phyloP scores from a whole-genome alignment of 2,888 invertebrate genomes.

The Lucinisca nassula region DNA sequence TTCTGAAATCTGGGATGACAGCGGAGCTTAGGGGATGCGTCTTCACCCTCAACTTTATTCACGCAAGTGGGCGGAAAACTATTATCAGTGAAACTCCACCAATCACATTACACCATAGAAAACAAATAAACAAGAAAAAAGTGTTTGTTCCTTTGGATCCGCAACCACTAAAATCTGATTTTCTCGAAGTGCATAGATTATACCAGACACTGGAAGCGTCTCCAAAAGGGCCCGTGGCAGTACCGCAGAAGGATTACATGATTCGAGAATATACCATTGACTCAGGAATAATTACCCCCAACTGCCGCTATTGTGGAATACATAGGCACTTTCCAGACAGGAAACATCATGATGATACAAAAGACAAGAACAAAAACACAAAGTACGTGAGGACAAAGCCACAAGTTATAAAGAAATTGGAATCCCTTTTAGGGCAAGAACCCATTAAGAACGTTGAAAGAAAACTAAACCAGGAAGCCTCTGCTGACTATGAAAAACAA shows the following conservation, averaged over 20 bases:
- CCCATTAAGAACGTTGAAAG: too few relatives aligned
- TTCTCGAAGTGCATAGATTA: conserved; percentile 18
- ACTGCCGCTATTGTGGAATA: conserved; percentile 31
- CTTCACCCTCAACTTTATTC: background rate
- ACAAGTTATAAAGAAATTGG: too few relatives aligned
- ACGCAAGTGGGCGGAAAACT: background rate
- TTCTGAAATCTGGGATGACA: conserved; percentile 36
- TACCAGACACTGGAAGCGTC: conserved; percentile 14
- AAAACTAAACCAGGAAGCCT: too few relatives aligned
- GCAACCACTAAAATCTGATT: background rate
- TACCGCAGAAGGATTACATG: conserved; percentile 35
- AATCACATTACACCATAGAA: conserved; percentile 5
- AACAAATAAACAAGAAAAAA: conserved; percentile 19
- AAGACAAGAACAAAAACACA: too few relatives aligned
- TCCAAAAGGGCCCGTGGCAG: background rate
- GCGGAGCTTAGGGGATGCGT: conserved; percentile 23
- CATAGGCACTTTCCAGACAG: conserved; percentile 18
- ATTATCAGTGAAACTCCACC: background rate
- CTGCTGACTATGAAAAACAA: too few relatives aligned
- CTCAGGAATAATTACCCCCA: background rate
- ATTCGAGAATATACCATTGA: background rate
- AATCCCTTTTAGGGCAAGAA: too few relatives aligned
- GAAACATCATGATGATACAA: too few relatives aligned
- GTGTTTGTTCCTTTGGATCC: conserved; percentile 27
- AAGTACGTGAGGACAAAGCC: too few relatives aligned